Base-by-base conservation (phyloP, 2,888 invertebrate species). In the Lordiphosa fenestrarum region DNA sequence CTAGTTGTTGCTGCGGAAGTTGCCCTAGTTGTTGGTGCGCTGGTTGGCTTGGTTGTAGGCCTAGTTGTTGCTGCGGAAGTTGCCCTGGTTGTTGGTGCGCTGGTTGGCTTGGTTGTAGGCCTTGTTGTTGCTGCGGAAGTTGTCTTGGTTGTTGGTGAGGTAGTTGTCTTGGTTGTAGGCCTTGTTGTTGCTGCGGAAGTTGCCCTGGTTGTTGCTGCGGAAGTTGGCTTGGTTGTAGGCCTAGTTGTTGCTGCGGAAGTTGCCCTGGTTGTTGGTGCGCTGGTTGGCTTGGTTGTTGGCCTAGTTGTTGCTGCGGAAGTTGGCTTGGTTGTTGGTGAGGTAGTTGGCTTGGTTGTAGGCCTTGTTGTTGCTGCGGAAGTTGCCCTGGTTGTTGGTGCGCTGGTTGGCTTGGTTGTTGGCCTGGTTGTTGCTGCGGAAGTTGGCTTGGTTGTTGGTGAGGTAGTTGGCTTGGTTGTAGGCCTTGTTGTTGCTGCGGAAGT, bases 171-270 rank as follows among this genome's bases (percentile, higher is more conserved):
- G 0, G 40, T 40, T n/a, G 40, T 23, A n/a, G 21, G 21, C 5
- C 3, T 6, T 6, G 40, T 19, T 23, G 40, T 41, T n/a, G 23
- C n/a, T n/a, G 12, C 12, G 25, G 10, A 9, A 23, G 23, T n/a
- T 23, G 25, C 10, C 2, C 7, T 30, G 50, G 42, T 15, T 23
- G 40, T 25, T 6, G 39, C n/a, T 1, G 12, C 37, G 12, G 49
- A 49, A 2, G 49, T 53, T 3, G 57, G 53, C n/a, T 49, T 44
- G 0, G 36, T 52, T 7, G 54, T n/a, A n/a, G n/a, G n/a, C n/a
- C n/a, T n/a, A n/a, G n/a, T n/a, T n/a, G n/a, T n/a, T n/a, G n/a
- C n/a, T n/a, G n/a, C n/a, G n/a, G n/a, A n/a, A n/a, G n/a, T n/a
- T n/a, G n/a, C n/a, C n/a, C n/a, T n/a, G n/a, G n/a, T n/a, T n/a